Evolutionary conservation across 1,140 invertebrate species (phyloP), one percentile per base, ranked within the genome.

Genomic region (Habropoda laboriosa): DNA sequence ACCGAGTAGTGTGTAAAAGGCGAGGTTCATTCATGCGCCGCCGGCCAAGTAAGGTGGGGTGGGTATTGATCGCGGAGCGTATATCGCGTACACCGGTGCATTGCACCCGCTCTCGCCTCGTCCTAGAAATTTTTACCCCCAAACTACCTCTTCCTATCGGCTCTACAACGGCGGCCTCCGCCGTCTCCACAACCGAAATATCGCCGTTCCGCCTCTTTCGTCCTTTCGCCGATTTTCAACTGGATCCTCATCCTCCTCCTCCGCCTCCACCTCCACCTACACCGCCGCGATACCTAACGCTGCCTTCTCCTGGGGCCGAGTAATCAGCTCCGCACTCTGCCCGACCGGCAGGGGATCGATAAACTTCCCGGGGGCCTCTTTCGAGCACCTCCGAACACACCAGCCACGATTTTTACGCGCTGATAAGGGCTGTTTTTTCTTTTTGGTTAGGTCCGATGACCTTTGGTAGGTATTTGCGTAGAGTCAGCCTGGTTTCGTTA

Each of bases 1-100:
- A 68, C 51, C 40, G 86, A 88, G 85, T 90, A 87, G 88, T 87
- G 81, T 85, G 82, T 86, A 89, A 90, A 91, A 91, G 90, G 90
- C 89, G 90, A 92, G 90, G 90, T 92, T 91, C 91, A 92, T 92
- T 92, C 91, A 92, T 91, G 89, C 90, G 87, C 90, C 88, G 87
- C 87, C 88, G 85, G 89, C 79, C 83, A 88, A 91, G 89, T 91
- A 89, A 76, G 90, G 90, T 91, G 89, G 91, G 91, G 88, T 92
- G 89, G 88, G 81, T 92, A 92, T 91, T 91, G 91, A 91, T 92
- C 89, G 90, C 35, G 78, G 66, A 71, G 66, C 79, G 78, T 86
- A 82, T 82, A 83, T 85, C 82, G 77, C 86, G 87, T 85, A 81
- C 47, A 67, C 81, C 75, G 81, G 86, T 82, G 79, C 83, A 84